Base-by-base conservation (phyloP, 1,140 invertebrate species). In the Caenorhabditis remanei region DNA sequence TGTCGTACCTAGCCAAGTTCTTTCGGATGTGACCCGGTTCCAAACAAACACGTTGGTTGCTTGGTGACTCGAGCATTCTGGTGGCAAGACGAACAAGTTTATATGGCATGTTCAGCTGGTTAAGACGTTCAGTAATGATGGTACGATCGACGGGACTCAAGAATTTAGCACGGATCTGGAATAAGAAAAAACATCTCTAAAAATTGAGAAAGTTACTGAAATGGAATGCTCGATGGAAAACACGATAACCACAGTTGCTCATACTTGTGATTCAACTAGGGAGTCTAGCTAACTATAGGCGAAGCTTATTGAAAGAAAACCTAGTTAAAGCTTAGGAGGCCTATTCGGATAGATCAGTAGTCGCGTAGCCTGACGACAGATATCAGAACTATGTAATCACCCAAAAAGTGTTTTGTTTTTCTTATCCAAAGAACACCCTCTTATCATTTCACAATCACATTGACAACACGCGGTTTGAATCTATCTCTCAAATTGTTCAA, bases 401-500 rank as follows among this genome's bases (percentile, higher is more conserved):
- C 16, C 14, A n/a, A 58, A 21, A 0, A 19, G 7, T 5, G n/a
- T n/a, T 58, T 58, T 58, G 7, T 21, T 58, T 58, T 58, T 58
- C 6, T 19, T 58, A n/a, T 40, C 24, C 61, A 46, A 71, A 71
- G 65, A 71, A 71, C 65, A 71, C 65, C 43, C 65, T 48, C 65
- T 48, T 43, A 71, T 63, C 40, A 46, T 46, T n/a, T 46, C 9
- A 6, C 14, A 46, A 71, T 71, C 65, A 46, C 65, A 71, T 79
- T 79, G 71, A n/a, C n/a, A 32, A 48, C 71, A 79, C 71, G 71
- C 46, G 71, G 71, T 79, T 53, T 53, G 50, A 53, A 14, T 16
- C 65, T 71, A 46, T 71, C 65, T 46, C 41, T 71, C 65, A 71
- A 50, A 79, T 79, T 32, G 71, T 79, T 79, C 71, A 79, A 14